Conservation (phyloP, 2,797 vertebrate genomes). For the Enoplosus armatus region DNA sequence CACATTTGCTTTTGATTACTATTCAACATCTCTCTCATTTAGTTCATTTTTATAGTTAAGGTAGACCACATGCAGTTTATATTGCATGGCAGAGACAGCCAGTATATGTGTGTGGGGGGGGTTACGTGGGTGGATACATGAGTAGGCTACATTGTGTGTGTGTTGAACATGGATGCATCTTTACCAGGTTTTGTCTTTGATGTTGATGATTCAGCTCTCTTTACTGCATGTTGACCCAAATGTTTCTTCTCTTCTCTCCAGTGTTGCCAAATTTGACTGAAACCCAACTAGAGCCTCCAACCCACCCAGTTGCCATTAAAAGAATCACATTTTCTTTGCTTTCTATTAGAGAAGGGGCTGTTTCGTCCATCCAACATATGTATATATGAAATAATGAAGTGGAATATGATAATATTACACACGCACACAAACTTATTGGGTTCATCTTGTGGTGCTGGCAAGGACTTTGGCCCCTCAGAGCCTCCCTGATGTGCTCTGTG, state of each 20-base stretch:
- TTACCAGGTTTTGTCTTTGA: conserved; percentile 25
- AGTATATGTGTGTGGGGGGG: neutral
- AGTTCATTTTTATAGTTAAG: conserved; percentile 3
- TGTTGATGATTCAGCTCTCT: conserved; percentile 44
- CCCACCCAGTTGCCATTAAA: neutral
- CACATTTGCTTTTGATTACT: neutral
- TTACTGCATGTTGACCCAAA: conserved; percentile 18
- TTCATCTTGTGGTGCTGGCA: no score
- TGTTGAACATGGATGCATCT: conserved; percentile 3
- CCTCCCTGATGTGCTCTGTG: neutral
- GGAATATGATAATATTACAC: neutral
- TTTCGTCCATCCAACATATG: neutral
- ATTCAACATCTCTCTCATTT: conserved; percentile 8
- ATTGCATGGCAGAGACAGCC: neutral
- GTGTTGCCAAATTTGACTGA: neutral
- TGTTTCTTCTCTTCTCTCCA: neutral
- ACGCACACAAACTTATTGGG: neutral
- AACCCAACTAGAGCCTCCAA: neutral
- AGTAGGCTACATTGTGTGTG: conserved; percentile 9
- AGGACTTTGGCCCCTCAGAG: neutral
- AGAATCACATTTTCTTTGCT: neutral
- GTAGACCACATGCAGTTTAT: conserved; percentile 2
- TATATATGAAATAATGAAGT: neutral
- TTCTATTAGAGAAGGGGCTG: neutral
- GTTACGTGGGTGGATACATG: neutral